A percentile compares a stretch with the other conserved stretches of the same genome.
Conservation (phyloP, 2,113 vertebrate species). For the Myxocyprinus asiaticus region DNA sequence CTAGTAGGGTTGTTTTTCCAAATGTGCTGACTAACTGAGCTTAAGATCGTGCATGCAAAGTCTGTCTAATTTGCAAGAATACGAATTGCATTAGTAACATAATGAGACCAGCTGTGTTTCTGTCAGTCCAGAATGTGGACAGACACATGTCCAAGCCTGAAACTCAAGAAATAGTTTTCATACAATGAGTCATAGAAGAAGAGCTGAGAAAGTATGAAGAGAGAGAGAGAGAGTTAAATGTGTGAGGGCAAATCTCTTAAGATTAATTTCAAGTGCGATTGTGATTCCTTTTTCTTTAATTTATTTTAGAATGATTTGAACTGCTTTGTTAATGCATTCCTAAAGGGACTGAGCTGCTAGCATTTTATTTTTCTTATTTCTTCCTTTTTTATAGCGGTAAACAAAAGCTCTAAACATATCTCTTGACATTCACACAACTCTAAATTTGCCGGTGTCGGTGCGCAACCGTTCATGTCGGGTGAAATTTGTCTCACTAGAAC, state of each 20-base stretch:
- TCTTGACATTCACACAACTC: slow-evolving; percentile 74
- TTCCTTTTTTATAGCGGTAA: slow-evolving; percentile 34
- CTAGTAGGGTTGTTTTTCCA: background rate
- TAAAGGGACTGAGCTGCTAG: slow-evolving; percentile 74
- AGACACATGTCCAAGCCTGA: background rate
- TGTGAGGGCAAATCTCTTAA: slow-evolving; percentile 73
- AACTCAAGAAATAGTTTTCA: slow-evolving; percentile 28
- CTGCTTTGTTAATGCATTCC: slow-evolving; percentile 78
- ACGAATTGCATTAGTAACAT: slow-evolving; percentile 34
- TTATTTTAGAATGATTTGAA: slow-evolving; percentile 75
- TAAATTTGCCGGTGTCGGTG: slow-evolving; percentile 65
- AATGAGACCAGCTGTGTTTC: slow-evolving; percentile 39
- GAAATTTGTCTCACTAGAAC: slow-evolving; percentile 69
- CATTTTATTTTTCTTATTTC: slow-evolving; percentile 52
- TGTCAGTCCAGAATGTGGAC: slow-evolving; percentile 29
- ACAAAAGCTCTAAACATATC: slow-evolving; percentile 74
- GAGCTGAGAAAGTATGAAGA: slow-evolving; percentile 34
- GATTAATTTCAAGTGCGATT: slow-evolving; percentile 81
- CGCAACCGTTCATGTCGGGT: slow-evolving; percentile 63
- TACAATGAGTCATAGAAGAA: background rate
- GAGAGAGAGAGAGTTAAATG: slow-evolving; percentile 66
- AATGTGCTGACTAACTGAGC: slow-evolving; percentile 3
- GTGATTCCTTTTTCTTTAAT: slow-evolving; percentile 76
- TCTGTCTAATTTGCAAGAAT: slow-evolving; percentile 28
- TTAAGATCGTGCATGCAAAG: slow-evolving; percentile 11